Conservation (phyloP, 2,888 invertebrate genomes). For the Lordiphosa andalusiaca region DNA sequence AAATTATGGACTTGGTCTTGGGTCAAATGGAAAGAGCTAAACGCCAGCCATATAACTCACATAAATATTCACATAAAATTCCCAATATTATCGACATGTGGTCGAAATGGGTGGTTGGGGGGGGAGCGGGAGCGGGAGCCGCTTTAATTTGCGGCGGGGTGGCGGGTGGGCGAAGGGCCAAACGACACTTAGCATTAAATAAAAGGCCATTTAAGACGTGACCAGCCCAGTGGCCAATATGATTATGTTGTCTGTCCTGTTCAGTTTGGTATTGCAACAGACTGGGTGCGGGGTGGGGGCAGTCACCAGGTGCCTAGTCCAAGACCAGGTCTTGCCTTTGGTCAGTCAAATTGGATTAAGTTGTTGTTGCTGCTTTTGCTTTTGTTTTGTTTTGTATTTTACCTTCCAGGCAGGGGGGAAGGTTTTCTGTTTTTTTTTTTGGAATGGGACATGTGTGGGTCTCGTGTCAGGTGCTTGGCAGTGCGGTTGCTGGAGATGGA, state of each 20-base stretch:
- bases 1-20: background rate
- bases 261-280: constrained; percentile 2
- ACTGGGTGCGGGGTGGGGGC: background rate
- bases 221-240: constrained; percentile 30
- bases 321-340: constrained; percentile 22
- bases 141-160: constrained; percentile 35
- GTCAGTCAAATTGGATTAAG: constrained; percentile 69
- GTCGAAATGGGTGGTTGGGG: constrained; percentile 13
- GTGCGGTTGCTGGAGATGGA: background rate
- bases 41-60: constrained; percentile 20
- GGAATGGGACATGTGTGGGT: constrained; percentile 3
- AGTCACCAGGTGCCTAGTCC: constrained; percentile 7
- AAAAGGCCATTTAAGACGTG: constrained; percentile 62
- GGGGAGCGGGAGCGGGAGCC: too few relatives aligned
- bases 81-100: constrained; percentile 36
- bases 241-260: constrained; percentile 34
- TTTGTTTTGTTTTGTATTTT: constrained; percentile 35
- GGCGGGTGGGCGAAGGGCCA: constrained; percentile 11
- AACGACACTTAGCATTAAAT: constrained; percentile 60
- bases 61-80: constrained; percentile 24
- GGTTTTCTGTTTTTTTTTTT: too few relatives aligned
- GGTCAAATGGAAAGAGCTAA: constrained; percentile 3
- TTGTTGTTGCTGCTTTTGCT: constrained; percentile 54
- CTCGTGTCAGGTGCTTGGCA: constrained; percentile 7
- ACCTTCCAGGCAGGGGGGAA: too few relatives aligned